A percentile compares a stretch with the other conserved stretches of the same genome.
Evolutionary conservation across 2,797 vertebrate genomes (phyloP).

Genomic region (Chrysocyon brachyurus): DNA sequence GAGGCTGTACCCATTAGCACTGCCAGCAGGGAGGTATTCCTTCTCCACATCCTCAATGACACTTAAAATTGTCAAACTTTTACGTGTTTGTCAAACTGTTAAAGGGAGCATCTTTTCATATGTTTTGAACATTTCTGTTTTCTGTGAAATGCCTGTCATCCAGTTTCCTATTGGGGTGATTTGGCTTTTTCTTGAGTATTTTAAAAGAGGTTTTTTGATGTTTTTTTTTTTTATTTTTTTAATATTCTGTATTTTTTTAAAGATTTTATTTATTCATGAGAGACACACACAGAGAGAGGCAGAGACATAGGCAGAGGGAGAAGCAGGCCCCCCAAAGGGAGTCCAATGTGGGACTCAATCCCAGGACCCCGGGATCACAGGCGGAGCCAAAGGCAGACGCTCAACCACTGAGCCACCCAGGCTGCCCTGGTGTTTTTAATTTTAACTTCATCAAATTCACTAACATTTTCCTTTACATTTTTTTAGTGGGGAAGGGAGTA

Average conservation of each 20-base stretch:
- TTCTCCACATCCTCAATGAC: background rate
- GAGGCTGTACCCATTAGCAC: accelerated
- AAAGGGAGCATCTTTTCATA: background rate
- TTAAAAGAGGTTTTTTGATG: background rate
- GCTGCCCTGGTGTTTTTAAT: background rate
- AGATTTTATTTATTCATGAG: no score
- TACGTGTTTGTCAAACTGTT: background rate
- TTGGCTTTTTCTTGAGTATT: constrained; percentile 4
- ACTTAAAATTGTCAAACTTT: background rate
- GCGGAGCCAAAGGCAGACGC: no score
- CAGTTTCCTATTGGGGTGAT: background rate
- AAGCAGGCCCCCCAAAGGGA: no score
- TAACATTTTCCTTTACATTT: background rate
- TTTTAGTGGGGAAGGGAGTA: background rate
- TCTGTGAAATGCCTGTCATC: background rate
- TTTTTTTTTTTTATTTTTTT: no score
- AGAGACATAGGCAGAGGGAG: no score
- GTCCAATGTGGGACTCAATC: no score
- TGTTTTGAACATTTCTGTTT: background rate
- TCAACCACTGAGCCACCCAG: no score
- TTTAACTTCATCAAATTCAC: background rate
- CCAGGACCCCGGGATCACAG: no score
- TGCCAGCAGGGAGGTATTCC: background rate
- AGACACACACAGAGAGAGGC: no score
- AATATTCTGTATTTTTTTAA: no score